A percentile compares a stretch with the other conserved stretches of the same genome.
phyloP scores from a whole-genome alignment of 2,113 vertebrate genomes.

The Heterocephalus glaber region DNA sequence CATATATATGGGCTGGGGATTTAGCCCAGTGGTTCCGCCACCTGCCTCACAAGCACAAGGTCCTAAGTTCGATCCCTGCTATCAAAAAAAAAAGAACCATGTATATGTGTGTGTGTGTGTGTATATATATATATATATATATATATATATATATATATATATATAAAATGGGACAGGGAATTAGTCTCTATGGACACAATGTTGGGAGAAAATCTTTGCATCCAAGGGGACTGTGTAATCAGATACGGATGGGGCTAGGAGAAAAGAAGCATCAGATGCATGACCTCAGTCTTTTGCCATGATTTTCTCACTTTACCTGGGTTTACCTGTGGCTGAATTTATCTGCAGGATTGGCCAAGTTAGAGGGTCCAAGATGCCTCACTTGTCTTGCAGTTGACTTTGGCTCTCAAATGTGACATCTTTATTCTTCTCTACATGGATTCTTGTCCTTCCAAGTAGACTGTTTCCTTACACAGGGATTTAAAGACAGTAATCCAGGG shows the following conservation, averaged over 20 bases:
- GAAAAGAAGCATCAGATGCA: background rate
- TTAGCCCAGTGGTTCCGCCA: no score
- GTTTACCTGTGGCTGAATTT: background rate
- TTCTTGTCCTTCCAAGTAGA: background rate
- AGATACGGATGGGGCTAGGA: background rate
- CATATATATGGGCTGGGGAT: background rate
- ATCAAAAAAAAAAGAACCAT: no score
- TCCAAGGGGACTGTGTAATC: background rate
- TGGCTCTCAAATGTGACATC: background rate
- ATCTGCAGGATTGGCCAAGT: background rate
- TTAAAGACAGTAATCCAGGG: background rate
- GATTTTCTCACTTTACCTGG: background rate
- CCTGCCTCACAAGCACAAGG: no score
- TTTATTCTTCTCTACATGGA: background rate
- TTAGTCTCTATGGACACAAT: background rate
- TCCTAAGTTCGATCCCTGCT: no score
- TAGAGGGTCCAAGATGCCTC: background rate
- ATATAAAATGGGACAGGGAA: background rate
- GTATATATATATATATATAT: no score
- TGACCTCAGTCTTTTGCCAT: background rate
- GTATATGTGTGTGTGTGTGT: no score
- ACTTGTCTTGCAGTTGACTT: background rate
- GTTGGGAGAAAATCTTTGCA: background rate
- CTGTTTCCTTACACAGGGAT: background rate
- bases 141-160: background rate